Percentiles rank a stretch among this genome's conserved stretches.
These are phyloP conservation scores for Tretioscincus oriximinensis DNA, from an alignment of 2,113 vertebrate species.

Conservation along the genomic window DNA sequence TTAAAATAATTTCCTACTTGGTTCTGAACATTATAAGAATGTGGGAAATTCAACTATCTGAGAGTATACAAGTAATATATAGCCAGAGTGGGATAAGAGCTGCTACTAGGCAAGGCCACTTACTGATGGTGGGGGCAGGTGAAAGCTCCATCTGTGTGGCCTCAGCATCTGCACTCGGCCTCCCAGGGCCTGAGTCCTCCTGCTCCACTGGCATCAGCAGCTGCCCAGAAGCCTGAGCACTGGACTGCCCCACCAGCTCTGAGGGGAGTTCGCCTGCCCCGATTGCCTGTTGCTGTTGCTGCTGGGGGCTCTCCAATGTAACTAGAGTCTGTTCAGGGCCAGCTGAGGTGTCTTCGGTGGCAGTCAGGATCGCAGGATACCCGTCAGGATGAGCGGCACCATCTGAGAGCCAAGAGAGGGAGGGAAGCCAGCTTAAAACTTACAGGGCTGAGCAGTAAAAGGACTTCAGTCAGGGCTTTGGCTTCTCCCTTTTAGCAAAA, in stretches of 20 bases:
- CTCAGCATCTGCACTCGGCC: constrained; percentile 81
- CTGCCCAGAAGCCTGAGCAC: constrained; percentile 62
- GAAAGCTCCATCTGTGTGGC: constrained; percentile 94
- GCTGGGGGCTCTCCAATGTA: constrained; percentile 83
- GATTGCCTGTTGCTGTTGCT: constrained; percentile 82
- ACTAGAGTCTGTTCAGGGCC: constrained; percentile 78
- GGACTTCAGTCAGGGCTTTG: not conserved
- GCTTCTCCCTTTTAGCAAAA: not conserved
- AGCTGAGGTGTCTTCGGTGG: constrained; percentile 83
- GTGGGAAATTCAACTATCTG: not conserved
- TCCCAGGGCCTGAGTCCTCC: constrained; percentile 76
- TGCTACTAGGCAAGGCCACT: constrained; percentile 41
- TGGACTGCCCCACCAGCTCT: constrained; percentile 72
- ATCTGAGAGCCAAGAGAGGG: constrained; percentile 61
- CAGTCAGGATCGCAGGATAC: constrained; percentile 85
- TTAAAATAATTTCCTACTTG: not conserved
- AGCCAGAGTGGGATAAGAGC: not conserved
- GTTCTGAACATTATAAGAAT: not conserved
- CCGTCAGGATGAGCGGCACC: constrained; percentile 81
- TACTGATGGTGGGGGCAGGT: constrained; percentile 88
- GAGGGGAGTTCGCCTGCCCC: constrained; percentile 70
- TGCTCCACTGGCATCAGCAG: constrained; percentile 77
- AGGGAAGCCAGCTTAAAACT: constrained; percentile 12
- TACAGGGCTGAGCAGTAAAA: not conserved
- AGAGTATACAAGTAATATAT: not conserved